phyloP scores from a whole-genome alignment of 2,888 invertebrate species.

The Chloroclystis v-ata region DNA sequence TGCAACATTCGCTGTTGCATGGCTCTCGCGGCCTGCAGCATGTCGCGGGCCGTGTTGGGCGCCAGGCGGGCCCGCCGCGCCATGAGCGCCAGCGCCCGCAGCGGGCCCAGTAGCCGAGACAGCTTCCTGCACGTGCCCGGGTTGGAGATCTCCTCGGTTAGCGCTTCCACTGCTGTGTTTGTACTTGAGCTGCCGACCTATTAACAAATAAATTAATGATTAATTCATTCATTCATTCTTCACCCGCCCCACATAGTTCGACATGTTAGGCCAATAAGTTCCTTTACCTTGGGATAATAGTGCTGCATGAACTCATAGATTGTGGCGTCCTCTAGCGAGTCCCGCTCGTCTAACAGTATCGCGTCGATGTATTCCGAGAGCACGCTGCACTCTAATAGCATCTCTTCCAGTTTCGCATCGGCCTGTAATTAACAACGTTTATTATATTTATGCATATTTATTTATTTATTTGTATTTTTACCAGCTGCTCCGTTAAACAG shows the following conservation, averaged over 20 bases:
- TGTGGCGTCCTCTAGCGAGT: conserved; percentile 88
- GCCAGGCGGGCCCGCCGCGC: conserved; percentile 37
- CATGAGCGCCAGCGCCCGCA: conserved; percentile 48
- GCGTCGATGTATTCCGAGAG: conserved; percentile 94
- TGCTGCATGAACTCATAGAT: conserved; percentile 93
- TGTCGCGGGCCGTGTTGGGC: conserved; percentile 31
- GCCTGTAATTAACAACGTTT: conserved; percentile 72
- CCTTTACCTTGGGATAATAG: conserved; percentile 90
- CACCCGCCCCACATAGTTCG: too few relatives aligned
- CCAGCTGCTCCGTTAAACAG: too few relatives aligned
- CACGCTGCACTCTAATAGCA: conserved; percentile 88
- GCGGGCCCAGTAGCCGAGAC: conserved; percentile 44
- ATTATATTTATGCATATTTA: too few relatives aligned
- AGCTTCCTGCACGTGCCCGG: conserved; percentile 35
- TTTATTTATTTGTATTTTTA: too few relatives aligned
- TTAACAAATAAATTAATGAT: background rate
- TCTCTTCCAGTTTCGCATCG: conserved; percentile 88
- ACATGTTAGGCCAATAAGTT: too few relatives aligned
- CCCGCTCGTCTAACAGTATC: conserved; percentile 91
- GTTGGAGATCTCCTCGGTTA: conserved; percentile 49
- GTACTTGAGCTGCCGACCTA: conserved; percentile 39
- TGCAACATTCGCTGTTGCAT: conserved; percentile 42
- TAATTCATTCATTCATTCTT: background rate
- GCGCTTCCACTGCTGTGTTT: conserved; percentile 41
- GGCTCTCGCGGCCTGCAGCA: conserved; percentile 34